Evolutionary conservation across 2,113 vertebrate genomes (phyloP), one percentile per base, ranked within the genome.

Genomic region (Benitochromis conjunctus): DNA sequence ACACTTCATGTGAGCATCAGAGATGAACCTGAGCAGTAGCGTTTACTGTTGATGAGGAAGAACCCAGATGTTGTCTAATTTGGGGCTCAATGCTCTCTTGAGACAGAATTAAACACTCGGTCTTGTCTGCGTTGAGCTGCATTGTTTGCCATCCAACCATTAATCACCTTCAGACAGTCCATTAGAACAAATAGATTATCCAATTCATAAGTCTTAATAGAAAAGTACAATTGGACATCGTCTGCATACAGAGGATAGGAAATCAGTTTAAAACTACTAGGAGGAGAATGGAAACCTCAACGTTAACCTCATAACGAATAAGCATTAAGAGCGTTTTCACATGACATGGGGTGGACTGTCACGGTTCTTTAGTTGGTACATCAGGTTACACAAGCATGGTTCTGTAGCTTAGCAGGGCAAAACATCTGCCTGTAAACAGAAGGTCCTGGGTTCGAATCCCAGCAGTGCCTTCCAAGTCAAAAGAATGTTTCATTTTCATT

Each of bases 241-340:
- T 34, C 58, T 62, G 58, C 29, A 19, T 0, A 1, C 9, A 2
- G 9, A 62, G 19, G 58, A 60, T 6, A 57, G 58, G 0, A 55
- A 62, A 29, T 34, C 0, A 19, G 6, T 16, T 4, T 62, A 6
- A 60, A 60, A 60, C 57, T 18, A 31, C 57, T 60, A 60, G 9
- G 57, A 60, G 14, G 26, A 60, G 57, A 31, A 6, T 34, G 31
- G 31, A 34, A 34, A 34, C 31, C 6, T 34, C 31, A 7, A 34
- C 57, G 31, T 60, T 31, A 31, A 60, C 29, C 58, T 34, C 16
- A 60, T 6, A 60, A 31, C 57, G n/a, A n/a, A n/a, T n/a, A 60
- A 60, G 31, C 29, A 60, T 3, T 60, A 1, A 31, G 51, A 31
- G 2, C 18, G 26, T 60, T 60, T 31, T 60, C 26, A 60, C 57